These are phyloP conservation scores for Anthonomus grandis DNA, from an alignment of 1,140 invertebrate species.

Conservation along the genomic window DNA sequence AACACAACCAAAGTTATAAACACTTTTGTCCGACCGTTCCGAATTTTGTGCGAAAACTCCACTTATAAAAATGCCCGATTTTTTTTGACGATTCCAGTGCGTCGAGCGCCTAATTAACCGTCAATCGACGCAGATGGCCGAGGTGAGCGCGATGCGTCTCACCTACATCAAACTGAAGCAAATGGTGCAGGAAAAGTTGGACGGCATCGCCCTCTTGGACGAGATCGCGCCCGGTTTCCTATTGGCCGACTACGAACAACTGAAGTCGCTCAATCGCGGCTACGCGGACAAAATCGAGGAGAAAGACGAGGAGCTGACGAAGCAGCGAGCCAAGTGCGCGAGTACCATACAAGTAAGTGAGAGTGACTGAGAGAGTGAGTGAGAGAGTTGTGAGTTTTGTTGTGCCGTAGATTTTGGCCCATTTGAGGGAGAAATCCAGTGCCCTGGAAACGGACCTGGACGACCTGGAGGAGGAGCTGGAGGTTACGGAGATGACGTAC, in stretches of 20 bases:
- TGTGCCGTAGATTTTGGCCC: conserved; percentile 40
- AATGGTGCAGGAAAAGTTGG: conserved; percentile 28
- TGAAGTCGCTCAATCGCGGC: conserved; percentile 44
- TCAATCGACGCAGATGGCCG: conserved; percentile 26
- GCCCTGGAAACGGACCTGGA: conserved; percentile 23
- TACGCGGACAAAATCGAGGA: conserved; percentile 47
- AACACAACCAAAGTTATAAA: too few relatives aligned
- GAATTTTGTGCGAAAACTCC: too few relatives aligned
- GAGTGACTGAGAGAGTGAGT: too few relatives aligned
- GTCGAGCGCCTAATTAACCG: conserved; percentile 28
- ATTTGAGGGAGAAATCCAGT: conserved; percentile 42
- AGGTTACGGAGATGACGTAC: not conserved
- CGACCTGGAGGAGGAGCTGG: conserved; percentile 6
- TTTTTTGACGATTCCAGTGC: too few relatives aligned
- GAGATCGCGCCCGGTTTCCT: conserved; percentile 27
- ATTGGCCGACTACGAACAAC: conserved; percentile 43
- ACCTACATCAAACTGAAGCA: conserved; percentile 30
- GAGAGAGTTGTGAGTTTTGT: too few relatives aligned
- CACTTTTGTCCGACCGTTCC: too few relatives aligned
- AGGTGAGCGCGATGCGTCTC: conserved; percentile 32
- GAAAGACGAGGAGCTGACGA: conserved; percentile 40
- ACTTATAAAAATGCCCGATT: too few relatives aligned
- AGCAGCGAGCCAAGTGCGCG: conserved; percentile 34
- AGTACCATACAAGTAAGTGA: conserved; percentile 34
- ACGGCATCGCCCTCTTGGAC: conserved; percentile 18